These are phyloP conservation scores for Bergia puertoricense DNA, from an alignment of 92 coral and sea anemone genomes.

Conservation along the genomic window DNA sequence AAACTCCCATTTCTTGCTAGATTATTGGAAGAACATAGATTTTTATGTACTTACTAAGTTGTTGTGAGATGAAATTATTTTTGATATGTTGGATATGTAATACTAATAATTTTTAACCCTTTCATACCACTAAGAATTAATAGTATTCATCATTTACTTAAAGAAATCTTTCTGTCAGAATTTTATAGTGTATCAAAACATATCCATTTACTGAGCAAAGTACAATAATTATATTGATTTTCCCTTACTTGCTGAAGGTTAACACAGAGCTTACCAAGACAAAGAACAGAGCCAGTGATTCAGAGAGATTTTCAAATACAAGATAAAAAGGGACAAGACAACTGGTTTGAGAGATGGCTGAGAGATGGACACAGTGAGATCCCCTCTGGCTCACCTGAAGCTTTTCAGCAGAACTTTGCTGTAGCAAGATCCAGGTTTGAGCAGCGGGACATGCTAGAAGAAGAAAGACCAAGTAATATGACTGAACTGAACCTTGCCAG, in stretches of 20 bases:
- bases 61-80: too few species aligned
- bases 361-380: constrained; percentile 43
- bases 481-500: background rate
- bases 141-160: too few species aligned
- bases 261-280: constrained; percentile 17
- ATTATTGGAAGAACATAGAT: too few species aligned
- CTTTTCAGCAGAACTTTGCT: constrained; percentile 50
- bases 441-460: constrained; percentile 23
- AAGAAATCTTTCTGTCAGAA: too few species aligned
- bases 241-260: background rate
- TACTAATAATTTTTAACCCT: too few species aligned
- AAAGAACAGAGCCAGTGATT: constrained; percentile 6
- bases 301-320: background rate
- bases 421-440: constrained; percentile 74
- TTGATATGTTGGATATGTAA: too few species aligned
- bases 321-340: constrained; percentile 24
- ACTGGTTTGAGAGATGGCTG: constrained; percentile 82
- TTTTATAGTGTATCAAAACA: too few species aligned
- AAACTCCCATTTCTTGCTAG: too few species aligned
- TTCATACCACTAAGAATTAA: too few species aligned
- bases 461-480: constrained; percentile 26
- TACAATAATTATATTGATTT: background rate
- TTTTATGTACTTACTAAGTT: too few species aligned
- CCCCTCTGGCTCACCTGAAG: constrained; percentile 22
- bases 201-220: too few species aligned